Evolutionary conservation across 2,113 vertebrate species (phyloP), one percentile per base, ranked within the genome.

Genomic region (Actenoides hombroni): DNA sequence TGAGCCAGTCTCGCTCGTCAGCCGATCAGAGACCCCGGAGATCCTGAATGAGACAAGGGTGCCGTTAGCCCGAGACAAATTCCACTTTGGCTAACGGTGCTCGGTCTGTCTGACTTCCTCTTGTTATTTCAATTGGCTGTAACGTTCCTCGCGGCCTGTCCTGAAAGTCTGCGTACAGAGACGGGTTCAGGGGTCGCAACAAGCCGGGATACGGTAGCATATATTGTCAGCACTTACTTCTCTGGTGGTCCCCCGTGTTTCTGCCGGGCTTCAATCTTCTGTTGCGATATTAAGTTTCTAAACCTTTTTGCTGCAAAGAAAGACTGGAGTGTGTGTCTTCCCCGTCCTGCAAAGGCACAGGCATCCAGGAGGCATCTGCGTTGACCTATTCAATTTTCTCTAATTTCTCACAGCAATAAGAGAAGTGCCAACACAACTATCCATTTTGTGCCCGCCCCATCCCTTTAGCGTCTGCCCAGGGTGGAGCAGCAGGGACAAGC

Each of bases 221-320:
- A 35, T 39, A 94, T 70, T 88, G 88, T 96, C 92, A 96, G 94
- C 73, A 90, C 93, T 96, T 90, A 88, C 93, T 96, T 90, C 93
- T 78, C 93, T 60, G 95, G 96, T 96, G 95, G 94, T 96, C 96
- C 35, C 69, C n/a, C 42, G 35, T 71, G 76, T 86, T 96, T 90
- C 90, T 93, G 79, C 94, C 88, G 90, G 93, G 85, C 86, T 93
- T 93, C 91, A 88, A 37, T 81, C 76, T 95, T 91, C 81, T 90
- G 60, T 83, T 94, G 83, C 5, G 3, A 48, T 96, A 96, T 96
- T 92, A 88, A 68, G 69, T 97, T 96, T 97, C 95, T 57, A 88
- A 79, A 13, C 39, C 56, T 88, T 75, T 56, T 5, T 68, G 76
- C 76, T 75, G 76, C 73, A 93, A 56, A 77, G 68, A 40, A 96